phyloP scores from a whole-genome alignment of 2,888 invertebrate species.

The Nomada ruficornis region DNA sequence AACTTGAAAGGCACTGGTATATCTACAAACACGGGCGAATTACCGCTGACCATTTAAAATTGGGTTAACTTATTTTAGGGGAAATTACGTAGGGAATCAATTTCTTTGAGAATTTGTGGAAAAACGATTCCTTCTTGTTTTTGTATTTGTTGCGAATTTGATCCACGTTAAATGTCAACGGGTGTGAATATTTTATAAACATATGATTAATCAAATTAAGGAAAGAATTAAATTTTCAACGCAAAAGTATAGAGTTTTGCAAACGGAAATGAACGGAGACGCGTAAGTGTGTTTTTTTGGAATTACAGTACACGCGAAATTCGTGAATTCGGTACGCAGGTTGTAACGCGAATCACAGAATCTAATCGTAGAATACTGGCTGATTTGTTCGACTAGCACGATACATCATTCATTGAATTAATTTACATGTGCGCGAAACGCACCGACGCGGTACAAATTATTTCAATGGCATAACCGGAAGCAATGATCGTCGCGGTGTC shows the following conservation, averaged over 20 bases:
- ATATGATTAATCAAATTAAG: too few species aligned
- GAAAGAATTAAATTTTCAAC: too few species aligned
- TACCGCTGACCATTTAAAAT: too few species aligned
- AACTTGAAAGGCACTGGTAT: too few species aligned
- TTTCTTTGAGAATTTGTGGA: too few species aligned
- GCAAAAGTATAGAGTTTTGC: too few species aligned
- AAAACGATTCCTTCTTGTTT: too few species aligned
- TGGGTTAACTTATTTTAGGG: too few species aligned
- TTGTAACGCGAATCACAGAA: conserved; percentile 41
- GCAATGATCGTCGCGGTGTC: conserved; percentile 19
- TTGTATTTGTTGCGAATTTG: too few species aligned
- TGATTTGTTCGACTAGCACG: conserved; percentile 54
- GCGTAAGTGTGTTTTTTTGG: neutral
- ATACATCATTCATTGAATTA: conserved; percentile 50
- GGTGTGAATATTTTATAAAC: neutral
- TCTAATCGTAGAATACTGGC: conserved; percentile 55
- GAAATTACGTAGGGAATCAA: too few species aligned
- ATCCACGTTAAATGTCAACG: neutral
- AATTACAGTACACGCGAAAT: neutral
- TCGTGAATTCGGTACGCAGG: neutral
- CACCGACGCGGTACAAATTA: conserved; percentile 45
- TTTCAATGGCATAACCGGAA: conserved; percentile 48
- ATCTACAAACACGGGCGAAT: too few species aligned
- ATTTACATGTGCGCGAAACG: conserved; percentile 60
- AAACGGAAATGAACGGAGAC: too few species aligned